phyloP scores from a whole-genome alignment of 2,888 invertebrate genomes.

The Palloptera scutellata region DNA sequence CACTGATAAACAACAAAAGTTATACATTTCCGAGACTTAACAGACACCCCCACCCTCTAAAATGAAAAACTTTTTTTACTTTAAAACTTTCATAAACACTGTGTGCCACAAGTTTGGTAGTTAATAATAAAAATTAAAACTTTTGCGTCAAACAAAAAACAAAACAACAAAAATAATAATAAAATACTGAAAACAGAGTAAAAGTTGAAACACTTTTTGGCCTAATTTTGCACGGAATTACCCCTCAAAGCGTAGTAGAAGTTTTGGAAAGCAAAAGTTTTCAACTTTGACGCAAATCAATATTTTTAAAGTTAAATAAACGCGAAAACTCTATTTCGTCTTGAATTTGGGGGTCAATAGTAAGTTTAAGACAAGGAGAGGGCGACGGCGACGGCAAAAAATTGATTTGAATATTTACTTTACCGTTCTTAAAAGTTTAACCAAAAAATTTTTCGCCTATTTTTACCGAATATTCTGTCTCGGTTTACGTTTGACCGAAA shows the following conservation, averaged over 20 bases:
- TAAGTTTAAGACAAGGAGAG: too few species aligned
- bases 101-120: constrained; percentile 26
- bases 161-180: constrained; percentile 6
- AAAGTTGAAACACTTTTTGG: constrained; percentile 40
- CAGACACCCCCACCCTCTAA: neutral
- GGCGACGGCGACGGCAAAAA: too few species aligned
- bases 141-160: constrained; percentile 25
- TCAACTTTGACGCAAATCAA: constrained; percentile 7
- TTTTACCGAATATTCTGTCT: too few species aligned
- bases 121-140: constrained; percentile 35
- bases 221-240: constrained; percentile 35
- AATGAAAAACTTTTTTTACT: neutral
- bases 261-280: neutral
- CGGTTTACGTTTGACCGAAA: too few species aligned
- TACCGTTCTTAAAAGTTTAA: too few species aligned
- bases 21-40: neutral
- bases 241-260: too few species aligned
- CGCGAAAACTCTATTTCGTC: neutral
- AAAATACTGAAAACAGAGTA: constrained; percentile 13
- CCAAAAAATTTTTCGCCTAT: too few species aligned
- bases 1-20: neutral
- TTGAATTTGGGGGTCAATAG: too few species aligned
- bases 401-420: too few species aligned
- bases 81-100: constrained; percentile 4
- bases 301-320: neutral